Evolutionary conservation across 23 tunicate genomes (phyloP), one percentile per base, ranked within the genome.

Genomic region (Ascidia mentula): DNA sequence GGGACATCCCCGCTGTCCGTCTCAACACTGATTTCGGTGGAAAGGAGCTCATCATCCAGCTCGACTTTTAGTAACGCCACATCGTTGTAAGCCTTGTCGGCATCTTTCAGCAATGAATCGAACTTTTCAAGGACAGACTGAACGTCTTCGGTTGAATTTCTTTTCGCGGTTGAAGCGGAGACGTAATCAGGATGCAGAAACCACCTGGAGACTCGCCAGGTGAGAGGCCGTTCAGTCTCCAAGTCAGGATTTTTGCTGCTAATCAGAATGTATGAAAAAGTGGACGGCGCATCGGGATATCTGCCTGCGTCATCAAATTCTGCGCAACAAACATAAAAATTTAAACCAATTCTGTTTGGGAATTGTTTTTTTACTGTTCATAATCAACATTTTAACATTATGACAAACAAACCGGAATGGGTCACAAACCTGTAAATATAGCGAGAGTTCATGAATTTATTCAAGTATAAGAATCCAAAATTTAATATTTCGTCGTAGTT

Each of bases 51-150:
- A n/a, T 83, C 82, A 75, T 79, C 83, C 32, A 32, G 45, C 72
- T 91, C 87, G 0, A 91, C 72, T 61, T 82, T 77, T 18, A 91
- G 74, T 38, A 91, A 53, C 31, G 97, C 90, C 37, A 91, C 73
- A 46, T 90, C 96, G 33, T 69, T 20, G 69, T 85, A 45, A 13
- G 70, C 72, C 0, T 42, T 24, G 13, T 53, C 65, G 24, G 28
- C 24, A 28, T 53, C 65, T 53, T 53, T 28, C 4, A 28, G 1
- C 13, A 53, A 9, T 5, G 65, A 20, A 53, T 53, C 65, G 24
- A 53, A 53, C 22, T 53, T 20, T 28, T 26, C 24, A 26, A 28
- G 24, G 28, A 28, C 4, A 53, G 65, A 6, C 24, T 9, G 4
- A 26, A 26, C 28, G 24, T 53, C 65, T 9, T 53, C 13, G 7